Evolutionary conservation across 2,888 invertebrate genomes (phyloP).

Genomic region (Synergus umbraculus): DNA sequence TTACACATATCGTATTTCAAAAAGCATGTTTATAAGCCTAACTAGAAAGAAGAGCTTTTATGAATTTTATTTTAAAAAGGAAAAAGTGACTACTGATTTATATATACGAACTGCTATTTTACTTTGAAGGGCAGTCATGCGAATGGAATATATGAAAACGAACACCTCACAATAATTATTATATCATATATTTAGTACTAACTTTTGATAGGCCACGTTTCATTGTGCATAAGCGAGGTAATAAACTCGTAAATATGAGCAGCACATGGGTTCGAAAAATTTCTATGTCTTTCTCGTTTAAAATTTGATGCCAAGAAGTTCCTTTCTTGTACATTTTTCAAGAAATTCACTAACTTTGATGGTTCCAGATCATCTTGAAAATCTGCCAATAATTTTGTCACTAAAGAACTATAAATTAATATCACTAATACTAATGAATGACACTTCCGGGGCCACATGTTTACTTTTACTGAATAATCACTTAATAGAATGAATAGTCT

Average conservation of each 20-base stretch:
- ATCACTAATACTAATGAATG: not conserved
- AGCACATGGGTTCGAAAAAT: slow-evolving; percentile 12
- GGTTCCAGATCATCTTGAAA: not conserved
- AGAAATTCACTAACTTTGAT: not conserved
- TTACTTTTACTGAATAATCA: not conserved
- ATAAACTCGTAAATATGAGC: not conserved
- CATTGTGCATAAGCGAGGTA: not conserved
- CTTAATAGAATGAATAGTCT: not conserved
- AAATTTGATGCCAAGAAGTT: too few relatives aligned
- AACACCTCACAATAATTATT: too few relatives aligned
- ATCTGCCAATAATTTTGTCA: not conserved
- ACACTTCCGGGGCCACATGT: not conserved
- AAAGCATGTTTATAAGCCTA: too few relatives aligned
- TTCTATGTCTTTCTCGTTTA: not conserved
- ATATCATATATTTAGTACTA: not conserved
- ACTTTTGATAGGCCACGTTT: slow-evolving; percentile 13
- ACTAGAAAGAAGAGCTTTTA: too few relatives aligned
- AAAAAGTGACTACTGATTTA: too few relatives aligned
- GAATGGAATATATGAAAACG: too few relatives aligned
- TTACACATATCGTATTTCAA: too few relatives aligned
- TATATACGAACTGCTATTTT: too few relatives aligned
- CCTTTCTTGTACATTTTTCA: not conserved
- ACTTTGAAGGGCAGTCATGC: too few relatives aligned
- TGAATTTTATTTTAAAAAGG: too few relatives aligned
- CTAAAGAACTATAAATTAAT: not conserved